Evolutionary conservation across 2,888 invertebrate genomes (phyloP), one percentile per base, ranked within the genome.

Genomic region (Drosophila merina): DNA sequence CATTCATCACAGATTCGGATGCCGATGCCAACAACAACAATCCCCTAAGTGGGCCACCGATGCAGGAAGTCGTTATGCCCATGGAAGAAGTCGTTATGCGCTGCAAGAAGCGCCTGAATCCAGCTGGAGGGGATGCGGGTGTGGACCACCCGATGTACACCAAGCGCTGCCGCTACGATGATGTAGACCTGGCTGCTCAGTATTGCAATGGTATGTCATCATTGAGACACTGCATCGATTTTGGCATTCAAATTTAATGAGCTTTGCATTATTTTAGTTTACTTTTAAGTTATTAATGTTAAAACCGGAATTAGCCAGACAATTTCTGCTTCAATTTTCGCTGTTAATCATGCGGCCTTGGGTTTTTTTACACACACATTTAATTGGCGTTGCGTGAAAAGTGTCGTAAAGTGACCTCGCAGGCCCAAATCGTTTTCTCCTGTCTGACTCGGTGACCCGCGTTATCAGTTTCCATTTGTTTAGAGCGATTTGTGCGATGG

Each of bases 161-260:
- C 64, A 90, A 90, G 69, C 86, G 90, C 14, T 90, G 90, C 71
- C 90, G 90, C 57, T 90, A 86, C 51, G 90, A 90, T 69, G 83
- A 88, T 71, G 88, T 76, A 58, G 88, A 85, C 69, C 64, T 85
- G 52, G 78, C 86, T 40, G 89, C 89, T 26, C 89, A 90, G 76
- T 90, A 89, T 81, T 89, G 89, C 74, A 89, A 89, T 77, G 89
- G 89, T 89, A 84, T 86, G 75, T 79, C n/a, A 12, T n/a, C n/a
- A 45, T 31, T 10, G 28, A 2, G 28, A 0, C 28, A 28, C 5
- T 28, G 28, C 28, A 28, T 28, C 9, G 33, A 33, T 33, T 33
- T 9, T 33, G 9, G 33, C 33, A 9, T 33, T 33, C 6, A 30
- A 33, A 33, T 9, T 30, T 30, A 30, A 30, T 30, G 33, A 2